phyloP scores from a whole-genome alignment of 2,888 invertebrate species.

The Clistopyga incitator region DNA sequence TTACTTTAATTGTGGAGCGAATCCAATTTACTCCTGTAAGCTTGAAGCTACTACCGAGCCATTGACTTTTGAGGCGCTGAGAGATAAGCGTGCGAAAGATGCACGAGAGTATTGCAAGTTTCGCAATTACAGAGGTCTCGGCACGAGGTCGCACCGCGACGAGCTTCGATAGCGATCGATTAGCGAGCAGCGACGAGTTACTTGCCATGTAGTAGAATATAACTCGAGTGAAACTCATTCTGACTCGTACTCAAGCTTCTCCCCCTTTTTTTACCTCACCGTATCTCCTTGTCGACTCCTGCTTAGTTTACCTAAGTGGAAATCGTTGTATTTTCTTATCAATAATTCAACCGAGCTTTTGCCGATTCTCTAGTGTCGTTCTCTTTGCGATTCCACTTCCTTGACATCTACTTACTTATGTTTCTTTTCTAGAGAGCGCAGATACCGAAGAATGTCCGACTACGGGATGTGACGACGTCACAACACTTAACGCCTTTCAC shows the following conservation, averaged over 20 bases:
- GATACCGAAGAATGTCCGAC: constrained; percentile 57
- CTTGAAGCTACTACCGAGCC: constrained; percentile 8
- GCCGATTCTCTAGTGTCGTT: constrained; percentile 31
- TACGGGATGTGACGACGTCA: background rate
- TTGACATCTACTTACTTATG: constrained; percentile 63
- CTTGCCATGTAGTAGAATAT: background rate
- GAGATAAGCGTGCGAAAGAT: constrained; percentile 56
- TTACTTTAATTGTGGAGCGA: constrained; percentile 47
- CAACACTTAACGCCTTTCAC: constrained; percentile 57
- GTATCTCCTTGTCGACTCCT: background rate
- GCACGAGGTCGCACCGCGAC: constrained; percentile 58
- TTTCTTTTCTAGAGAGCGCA: constrained; percentile 55
- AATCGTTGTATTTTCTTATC: constrained; percentile 77
- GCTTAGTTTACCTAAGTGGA: constrained; percentile 71
- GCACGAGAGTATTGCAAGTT: constrained; percentile 55
- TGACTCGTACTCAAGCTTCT: constrained; percentile 8
- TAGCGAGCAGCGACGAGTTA: constrained; percentile 33
- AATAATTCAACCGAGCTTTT: constrained; percentile 61
- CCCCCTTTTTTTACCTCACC: background rate
- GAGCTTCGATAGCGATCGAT: constrained; percentile 60
- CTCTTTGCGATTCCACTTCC: background rate
- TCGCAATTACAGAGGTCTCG: constrained; percentile 57
- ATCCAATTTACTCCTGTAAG: constrained; percentile 46
- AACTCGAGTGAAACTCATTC: constrained; percentile 29
- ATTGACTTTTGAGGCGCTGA: constrained; percentile 13